phyloP scores from a whole-genome alignment of 1,140 invertebrate species.

The Zaprionus lachaisei region DNA sequence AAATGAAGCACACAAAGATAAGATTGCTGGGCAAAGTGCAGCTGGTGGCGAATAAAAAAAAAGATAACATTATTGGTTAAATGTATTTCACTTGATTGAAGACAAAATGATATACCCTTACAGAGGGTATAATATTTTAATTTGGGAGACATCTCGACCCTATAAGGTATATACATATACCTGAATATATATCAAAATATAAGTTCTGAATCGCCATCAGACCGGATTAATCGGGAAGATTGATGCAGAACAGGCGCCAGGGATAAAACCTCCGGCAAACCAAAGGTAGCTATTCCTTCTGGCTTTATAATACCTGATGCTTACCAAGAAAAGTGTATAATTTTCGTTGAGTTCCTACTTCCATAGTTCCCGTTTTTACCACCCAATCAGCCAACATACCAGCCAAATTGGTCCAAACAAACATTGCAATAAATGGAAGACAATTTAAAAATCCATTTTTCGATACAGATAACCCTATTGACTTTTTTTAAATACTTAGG shows the following conservation, averaged over 20 bases:
- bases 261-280: too few relatives aligned
- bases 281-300: too few relatives aligned
- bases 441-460: constrained; percentile 50
- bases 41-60: too few relatives aligned
- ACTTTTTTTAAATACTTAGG: constrained; percentile 85
- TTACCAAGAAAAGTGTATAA: constrained; percentile 45
- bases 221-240: too few relatives aligned
- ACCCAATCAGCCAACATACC: constrained; percentile 54
- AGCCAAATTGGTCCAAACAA: constrained; percentile 29
- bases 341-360: constrained; percentile 35
- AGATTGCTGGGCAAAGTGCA: constrained; percentile 43
- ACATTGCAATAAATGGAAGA: constrained; percentile 66
- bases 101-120: too few relatives aligned
- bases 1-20: constrained; percentile 57
- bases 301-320: neutral
- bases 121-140: too few relatives aligned
- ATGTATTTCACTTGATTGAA: too few relatives aligned
- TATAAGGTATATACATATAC: too few relatives aligned
- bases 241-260: too few relatives aligned
- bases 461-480: constrained; percentile 38
- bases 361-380: constrained; percentile 24
- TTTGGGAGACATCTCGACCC: too few relatives aligned
- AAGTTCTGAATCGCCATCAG: too few relatives aligned
- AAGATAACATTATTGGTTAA: neutral
- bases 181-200: too few relatives aligned